Base-by-base conservation (phyloP, 2,797 vertebrate species). In the Microcaecilia unicolor region DNA sequence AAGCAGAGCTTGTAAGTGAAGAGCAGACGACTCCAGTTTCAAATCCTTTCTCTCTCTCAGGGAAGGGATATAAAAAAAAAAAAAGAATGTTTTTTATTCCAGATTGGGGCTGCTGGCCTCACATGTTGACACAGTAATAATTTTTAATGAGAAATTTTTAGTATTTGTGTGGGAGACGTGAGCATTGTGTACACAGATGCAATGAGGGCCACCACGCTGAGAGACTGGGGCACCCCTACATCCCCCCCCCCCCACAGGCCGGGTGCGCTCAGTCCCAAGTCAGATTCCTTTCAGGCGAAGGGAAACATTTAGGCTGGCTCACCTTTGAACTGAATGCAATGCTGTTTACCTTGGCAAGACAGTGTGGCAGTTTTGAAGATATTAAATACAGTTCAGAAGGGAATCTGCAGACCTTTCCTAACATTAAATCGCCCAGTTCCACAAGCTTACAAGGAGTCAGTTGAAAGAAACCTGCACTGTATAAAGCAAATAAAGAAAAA, bases 321-420 rank as follows among this genome's bases (percentile, higher is more conserved):
- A 95, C 92, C 93, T 96, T 90, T 97, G 93, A 97, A 95, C 93
- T 85, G 84, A 77, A 77, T 61, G 74, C 86, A 83, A 86, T 82
- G 79, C 84, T 97, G 91, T 98, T 98, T 97, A 94, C 90, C 89
- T 96, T 97, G 95, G 95, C 92, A 76, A 74, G 81, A 76, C 78
- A 64, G 80, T 78, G 85, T 93, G 92, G 92, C 92, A 97, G 92
- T 89, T 96, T 94, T 96, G 95, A 94, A 94, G 92, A 97, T 94
- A 92, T 96, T 95, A 93, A 94, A 93, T 94, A 93, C 87, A 86
- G 88, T 88, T 90, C 85, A 85, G 78, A 80, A 83, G 88, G 89
- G 84, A 89, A 87, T 80, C 64, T 73, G 78, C 83, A 79, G 83
- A 66, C 71, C 76, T 84, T n/a, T 87, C 83, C 76, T 75, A 78